Percentiles rank a stretch among this genome's conserved stretches.
Conservation (phyloP, 2,113 vertebrate species). For the Acinonyx jubatus region DNA sequence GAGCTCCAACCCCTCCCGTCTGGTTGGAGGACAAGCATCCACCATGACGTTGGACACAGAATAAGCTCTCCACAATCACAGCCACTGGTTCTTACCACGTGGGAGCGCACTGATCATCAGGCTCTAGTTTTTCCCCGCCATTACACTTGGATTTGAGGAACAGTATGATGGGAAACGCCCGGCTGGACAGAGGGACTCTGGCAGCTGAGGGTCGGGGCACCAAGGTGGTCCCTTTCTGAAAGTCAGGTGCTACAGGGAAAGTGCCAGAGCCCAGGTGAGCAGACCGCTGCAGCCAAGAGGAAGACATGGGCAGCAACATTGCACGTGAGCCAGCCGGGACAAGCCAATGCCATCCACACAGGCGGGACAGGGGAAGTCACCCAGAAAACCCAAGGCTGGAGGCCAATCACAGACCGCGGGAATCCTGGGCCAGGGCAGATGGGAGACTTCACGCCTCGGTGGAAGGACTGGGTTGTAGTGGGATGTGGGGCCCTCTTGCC, state of each 20-base stretch:
- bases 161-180: rapidly evolving
- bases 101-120: rapidly evolving
- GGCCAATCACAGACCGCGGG: too few relatives aligned
- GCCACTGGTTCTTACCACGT: rapidly evolving
- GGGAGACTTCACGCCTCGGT: rapidly evolving
- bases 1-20: not conserved
- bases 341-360: rapidly evolving
- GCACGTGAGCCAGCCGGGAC: rapidly evolving
- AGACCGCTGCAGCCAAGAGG: not conserved
- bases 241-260: rapidly evolving
- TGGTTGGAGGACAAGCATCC: not conserved
- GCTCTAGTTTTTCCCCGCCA: not conserved
- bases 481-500: not conserved
- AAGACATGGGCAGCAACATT: not conserved
- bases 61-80: too few relatives aligned
- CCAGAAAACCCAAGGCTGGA: not conserved
- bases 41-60: not conserved
- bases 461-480: rapidly evolving
- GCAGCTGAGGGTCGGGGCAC: not conserved
- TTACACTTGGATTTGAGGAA: not conserved
- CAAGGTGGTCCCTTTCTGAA: not conserved
- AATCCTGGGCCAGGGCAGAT: not conserved
- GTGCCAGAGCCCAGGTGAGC: not conserved
- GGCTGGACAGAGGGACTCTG: not conserved
- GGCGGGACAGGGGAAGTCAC: not conserved